These are phyloP conservation scores for Monopterus albus DNA, from an alignment of 2,113 vertebrate species.

Conservation along the genomic window DNA sequence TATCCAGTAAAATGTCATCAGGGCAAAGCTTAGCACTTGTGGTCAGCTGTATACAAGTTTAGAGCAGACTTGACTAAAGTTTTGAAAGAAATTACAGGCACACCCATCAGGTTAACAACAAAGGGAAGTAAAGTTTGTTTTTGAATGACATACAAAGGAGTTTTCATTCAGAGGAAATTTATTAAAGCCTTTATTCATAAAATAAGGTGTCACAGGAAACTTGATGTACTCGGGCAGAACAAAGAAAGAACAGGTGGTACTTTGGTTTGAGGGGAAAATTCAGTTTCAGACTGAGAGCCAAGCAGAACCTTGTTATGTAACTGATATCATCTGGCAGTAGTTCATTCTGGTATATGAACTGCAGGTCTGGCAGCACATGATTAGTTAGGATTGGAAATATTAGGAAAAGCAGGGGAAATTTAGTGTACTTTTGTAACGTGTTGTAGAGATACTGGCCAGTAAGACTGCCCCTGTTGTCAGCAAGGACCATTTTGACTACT, in stretches of 20 bases:
- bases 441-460: background rate
- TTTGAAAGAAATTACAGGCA: slow-evolving; percentile 1
- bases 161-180: background rate
- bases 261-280: slow-evolving; percentile 10
- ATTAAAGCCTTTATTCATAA: slow-evolving; percentile 17
- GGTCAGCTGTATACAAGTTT: background rate
- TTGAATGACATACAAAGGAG: slow-evolving; percentile 12
- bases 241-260: background rate
- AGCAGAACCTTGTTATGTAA: background rate
- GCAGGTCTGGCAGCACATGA: background rate
- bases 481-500: background rate
- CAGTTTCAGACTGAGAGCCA: background rate
- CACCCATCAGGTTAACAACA: slow-evolving; percentile 26
- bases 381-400: background rate
- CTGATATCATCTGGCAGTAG: background rate
- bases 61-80: background rate
- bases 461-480: background rate
- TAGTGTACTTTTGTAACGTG: too few species aligned
- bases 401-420: background rate
- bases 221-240: slow-evolving; percentile 6
- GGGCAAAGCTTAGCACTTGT: background rate
- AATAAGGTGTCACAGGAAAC: slow-evolving; percentile 30
- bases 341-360: background rate
- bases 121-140: slow-evolving; percentile 12
- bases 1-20: background rate